Evolutionary conservation across 2,113 vertebrate species (phyloP).

Genomic region (Gymnorhina tibicen): DNA sequence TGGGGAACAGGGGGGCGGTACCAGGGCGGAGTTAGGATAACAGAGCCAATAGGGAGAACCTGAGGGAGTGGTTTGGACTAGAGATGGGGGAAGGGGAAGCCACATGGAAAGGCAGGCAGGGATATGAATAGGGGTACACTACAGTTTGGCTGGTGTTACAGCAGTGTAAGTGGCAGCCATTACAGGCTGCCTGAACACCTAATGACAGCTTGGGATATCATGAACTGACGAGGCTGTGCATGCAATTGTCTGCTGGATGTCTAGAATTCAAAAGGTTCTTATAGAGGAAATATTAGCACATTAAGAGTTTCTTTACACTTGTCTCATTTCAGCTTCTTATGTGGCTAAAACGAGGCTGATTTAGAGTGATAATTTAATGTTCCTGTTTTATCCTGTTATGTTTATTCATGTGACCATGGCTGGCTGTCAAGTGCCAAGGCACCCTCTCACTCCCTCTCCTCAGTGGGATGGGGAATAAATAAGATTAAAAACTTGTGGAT

Average conservation of each 20-base stretch:
- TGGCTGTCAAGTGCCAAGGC: neutral
- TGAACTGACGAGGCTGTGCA: neutral
- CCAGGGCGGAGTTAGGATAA: too few relatives aligned
- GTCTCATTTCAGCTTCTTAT: neutral
- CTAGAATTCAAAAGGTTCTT: neutral
- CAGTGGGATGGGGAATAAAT: neutral
- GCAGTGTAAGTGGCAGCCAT: neutral
- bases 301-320: neutral
- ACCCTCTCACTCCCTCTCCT: neutral
- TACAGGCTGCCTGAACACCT: neutral
- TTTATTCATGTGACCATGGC: neutral
- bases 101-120: too few relatives aligned
- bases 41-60: too few relatives aligned
- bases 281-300: neutral
- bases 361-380: neutral
- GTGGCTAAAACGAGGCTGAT: neutral
- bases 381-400: neutral
- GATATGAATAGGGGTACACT: too few relatives aligned
- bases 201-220: neutral
- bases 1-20: too few relatives aligned
- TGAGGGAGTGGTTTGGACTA: too few relatives aligned
- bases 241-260: neutral
- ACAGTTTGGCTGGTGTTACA: neutral
- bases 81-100: too few relatives aligned
- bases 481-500: neutral